Evolutionary conservation across 2,888 invertebrate genomes (phyloP).

Genomic region (Microplitis deprimator): DNA sequence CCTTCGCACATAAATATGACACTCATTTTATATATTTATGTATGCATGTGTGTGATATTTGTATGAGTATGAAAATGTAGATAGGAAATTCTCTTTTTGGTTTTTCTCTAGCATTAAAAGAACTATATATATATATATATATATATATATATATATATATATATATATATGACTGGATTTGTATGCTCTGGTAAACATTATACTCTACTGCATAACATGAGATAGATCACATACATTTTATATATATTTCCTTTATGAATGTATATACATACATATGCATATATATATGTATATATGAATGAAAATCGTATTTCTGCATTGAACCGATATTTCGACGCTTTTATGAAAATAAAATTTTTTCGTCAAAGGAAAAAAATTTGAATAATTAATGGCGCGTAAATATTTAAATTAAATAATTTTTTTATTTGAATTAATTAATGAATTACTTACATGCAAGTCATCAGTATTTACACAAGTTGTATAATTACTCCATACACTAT

Average conservation of each 20-base stretch:
- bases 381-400: background rate
- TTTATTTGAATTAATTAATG: no score
- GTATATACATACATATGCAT: background rate
- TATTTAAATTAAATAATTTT: background rate
- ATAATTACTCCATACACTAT: slow-evolving; percentile 91
- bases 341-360: background rate
- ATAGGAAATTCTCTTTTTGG: no score
- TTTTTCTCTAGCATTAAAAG: no score
- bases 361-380: background rate
- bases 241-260: background rate
- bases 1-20: background rate
- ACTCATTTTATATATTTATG: no score
- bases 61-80: background rate
- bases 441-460: slow-evolving; percentile 76
- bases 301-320: slow-evolving; percentile 12
- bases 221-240: background rate
- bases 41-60: background rate
- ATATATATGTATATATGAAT: background rate
- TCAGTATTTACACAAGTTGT: slow-evolving; percentile 86
- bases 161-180: background rate
- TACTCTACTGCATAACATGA: background rate
- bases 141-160: no score
- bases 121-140: no score
- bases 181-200: slow-evolving; percentile 7
- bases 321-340: slow-evolving; percentile 1